These are phyloP conservation scores for Amazona guildingii DNA, from an alignment of 2,113 vertebrate species.

Conservation along the genomic window DNA sequence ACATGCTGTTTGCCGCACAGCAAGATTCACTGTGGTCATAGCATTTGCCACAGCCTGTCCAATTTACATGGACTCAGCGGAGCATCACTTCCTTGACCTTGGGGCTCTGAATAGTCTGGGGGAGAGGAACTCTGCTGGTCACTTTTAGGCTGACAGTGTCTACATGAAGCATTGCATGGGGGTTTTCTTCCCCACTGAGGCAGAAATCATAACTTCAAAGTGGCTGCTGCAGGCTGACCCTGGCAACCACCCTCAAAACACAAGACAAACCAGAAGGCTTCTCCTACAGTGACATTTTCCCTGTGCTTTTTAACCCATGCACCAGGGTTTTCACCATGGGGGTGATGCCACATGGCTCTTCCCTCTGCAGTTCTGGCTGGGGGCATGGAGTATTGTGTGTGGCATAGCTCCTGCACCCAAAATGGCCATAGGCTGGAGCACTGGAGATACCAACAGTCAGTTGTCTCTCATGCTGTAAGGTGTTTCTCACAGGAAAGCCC, in stretches of 20 bases:
- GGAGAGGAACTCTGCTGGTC: neutral
- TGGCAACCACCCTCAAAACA: neutral
- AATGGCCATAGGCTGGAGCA: neutral
- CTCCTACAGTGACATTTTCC: neutral
- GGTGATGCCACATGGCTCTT: fast-evolving
- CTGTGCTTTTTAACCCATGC: neutral
- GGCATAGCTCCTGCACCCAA: neutral
- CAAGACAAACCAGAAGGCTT: neutral
- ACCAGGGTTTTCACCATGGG: neutral
- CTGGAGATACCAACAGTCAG: neutral
- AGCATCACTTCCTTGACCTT: neutral
- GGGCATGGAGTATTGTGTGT: fast-evolving
- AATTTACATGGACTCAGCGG: neutral
- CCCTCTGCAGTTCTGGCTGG: neutral
- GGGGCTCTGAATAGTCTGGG: fast-evolving
- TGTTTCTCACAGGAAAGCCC: neutral
- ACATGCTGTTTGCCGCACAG: neutral
- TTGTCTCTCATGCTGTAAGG: neutral
- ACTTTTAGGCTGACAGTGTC: neutral
- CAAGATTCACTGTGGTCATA: neutral
- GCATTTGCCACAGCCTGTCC: neutral
- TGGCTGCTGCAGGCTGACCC: neutral
- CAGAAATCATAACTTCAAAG: neutral
- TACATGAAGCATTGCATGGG: fast-evolving
- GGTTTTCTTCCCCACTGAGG: neutral